phyloP scores from a whole-genome alignment of 2,888 invertebrate species.

The Panopea generosa region DNA sequence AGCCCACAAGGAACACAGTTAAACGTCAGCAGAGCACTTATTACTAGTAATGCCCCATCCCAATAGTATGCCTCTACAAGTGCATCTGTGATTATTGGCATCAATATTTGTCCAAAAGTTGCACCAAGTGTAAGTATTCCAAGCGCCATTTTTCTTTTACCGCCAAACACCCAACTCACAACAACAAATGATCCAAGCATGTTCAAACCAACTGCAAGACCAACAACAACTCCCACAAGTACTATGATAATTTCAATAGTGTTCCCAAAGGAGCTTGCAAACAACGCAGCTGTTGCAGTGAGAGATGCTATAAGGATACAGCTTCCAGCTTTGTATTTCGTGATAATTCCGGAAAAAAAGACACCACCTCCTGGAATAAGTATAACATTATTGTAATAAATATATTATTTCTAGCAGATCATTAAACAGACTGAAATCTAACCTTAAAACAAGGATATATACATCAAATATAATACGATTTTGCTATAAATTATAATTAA shows the following conservation, averaged over 20 bases:
- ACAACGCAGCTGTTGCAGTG: constrained; percentile 13
- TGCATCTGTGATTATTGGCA: constrained; percentile 41
- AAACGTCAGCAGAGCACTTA: constrained; percentile 20
- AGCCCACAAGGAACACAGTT: constrained; percentile 50
- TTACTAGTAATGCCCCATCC: constrained; percentile 38
- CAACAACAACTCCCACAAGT: constrained; percentile 33
- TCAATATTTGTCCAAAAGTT: constrained; percentile 27
- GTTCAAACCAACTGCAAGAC: constrained; percentile 27
- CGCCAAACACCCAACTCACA: constrained; percentile 29
- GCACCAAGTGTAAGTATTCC: constrained; percentile 36
- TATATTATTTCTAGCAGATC: neutral
- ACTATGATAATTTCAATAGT: constrained; percentile 35
- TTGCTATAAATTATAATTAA: no score
- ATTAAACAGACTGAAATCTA: no score
- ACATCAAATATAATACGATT: neutral
- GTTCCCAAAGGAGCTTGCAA: constrained; percentile 15
- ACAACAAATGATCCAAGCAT: constrained; percentile 27
- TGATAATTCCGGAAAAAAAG: constrained; percentile 30
- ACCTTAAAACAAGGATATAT: neutral
- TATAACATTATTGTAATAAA: constrained; percentile 1
- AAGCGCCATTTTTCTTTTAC: constrained; percentile 35
- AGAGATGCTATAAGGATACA: constrained; percentile 29
- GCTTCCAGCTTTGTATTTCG: constrained; percentile 24
- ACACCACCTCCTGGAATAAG: constrained; percentile 45
- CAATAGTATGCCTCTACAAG: constrained; percentile 38